phyloP scores from a whole-genome alignment of 2,113 vertebrate genomes.

The Diglossa brunneiventris region DNA sequence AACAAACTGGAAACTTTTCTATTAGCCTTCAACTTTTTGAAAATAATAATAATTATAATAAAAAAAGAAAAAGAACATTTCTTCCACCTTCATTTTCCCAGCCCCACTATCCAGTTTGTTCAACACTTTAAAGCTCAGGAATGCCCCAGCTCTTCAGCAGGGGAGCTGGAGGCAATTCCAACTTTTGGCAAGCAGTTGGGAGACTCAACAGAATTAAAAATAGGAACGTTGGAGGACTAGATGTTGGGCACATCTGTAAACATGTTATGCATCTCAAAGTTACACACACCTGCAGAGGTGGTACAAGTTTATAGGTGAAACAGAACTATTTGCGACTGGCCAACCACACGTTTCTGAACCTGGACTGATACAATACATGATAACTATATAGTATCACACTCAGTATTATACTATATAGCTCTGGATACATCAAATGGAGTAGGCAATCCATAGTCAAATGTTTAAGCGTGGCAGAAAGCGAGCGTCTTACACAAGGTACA shows the following conservation, averaged over 20 bases:
- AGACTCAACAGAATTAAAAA: slow-evolving; percentile 70
- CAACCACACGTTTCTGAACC: slow-evolving; percentile 75
- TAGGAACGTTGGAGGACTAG: slow-evolving; percentile 65
- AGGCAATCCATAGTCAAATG: slow-evolving; percentile 73
- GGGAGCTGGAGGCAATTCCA: slow-evolving; percentile 43
- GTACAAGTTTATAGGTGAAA: slow-evolving; percentile 77
- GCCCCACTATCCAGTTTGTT: slow-evolving; percentile 76
- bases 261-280: slow-evolving; percentile 74
- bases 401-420: slow-evolving; percentile 56
- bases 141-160: slow-evolving; percentile 53
- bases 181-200: slow-evolving; percentile 80
- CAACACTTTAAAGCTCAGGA: slow-evolving; percentile 79
- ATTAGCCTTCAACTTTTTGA: slow-evolving; percentile 43
- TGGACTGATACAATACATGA: slow-evolving; percentile 72
- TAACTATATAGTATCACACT: slow-evolving; percentile 35
- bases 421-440: slow-evolving; percentile 72
- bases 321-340: slow-evolving; percentile 72
- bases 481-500: slow-evolving; percentile 61
- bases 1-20: slow-evolving; percentile 76
- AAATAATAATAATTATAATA: not conserved
- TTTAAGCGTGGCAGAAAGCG: slow-evolving; percentile 67
- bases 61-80: not conserved
- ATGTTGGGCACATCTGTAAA: slow-evolving; percentile 75
- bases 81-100: slow-evolving; percentile 58
- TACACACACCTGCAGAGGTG: slow-evolving; percentile 69